These are phyloP conservation scores for Synergus gifuensis DNA, from an alignment of 2,888 invertebrate genomes.

Conservation along the genomic window DNA sequence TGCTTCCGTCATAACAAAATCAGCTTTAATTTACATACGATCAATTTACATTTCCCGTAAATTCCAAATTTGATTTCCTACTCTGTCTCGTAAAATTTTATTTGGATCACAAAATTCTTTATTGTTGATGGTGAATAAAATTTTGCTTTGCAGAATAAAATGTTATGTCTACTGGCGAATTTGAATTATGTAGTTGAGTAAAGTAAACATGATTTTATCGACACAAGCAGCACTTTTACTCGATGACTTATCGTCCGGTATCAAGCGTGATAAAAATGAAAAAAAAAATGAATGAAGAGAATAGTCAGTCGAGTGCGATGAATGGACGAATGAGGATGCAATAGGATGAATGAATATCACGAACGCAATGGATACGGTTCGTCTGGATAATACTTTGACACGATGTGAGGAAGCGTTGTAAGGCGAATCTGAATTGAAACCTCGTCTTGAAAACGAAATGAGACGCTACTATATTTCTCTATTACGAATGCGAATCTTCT, in stretches of 20 bases:
- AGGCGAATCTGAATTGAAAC: constrained; percentile 55
- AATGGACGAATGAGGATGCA: constrained; percentile 34
- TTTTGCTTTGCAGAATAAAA: not conserved
- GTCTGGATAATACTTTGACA: constrained; percentile 49
- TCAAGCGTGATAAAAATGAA: constrained; percentile 31
- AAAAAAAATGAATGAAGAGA: constrained; percentile 7
- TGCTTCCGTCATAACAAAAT: too few relatives aligned
- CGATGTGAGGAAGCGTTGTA: constrained; percentile 52
- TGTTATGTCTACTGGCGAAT: not conserved
- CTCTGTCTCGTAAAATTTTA: constrained; percentile 2
- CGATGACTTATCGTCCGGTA: constrained; percentile 21
- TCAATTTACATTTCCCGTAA: not conserved
- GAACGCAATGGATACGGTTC: constrained; percentile 33
- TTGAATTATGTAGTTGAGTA: not conserved
- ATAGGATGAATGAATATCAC: constrained; percentile 35
- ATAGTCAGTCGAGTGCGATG: constrained; percentile 13
- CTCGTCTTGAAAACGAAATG: constrained; percentile 52
- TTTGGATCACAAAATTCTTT: constrained; percentile 3
- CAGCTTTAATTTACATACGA: not conserved
- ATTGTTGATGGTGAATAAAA: not conserved
- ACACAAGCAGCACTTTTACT: not conserved
- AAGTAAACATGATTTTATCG: not conserved
- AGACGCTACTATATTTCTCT: constrained; percentile 44
- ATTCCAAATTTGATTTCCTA: not conserved
- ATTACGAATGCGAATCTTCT: constrained; percentile 29